These are phyloP conservation scores for Brachionus calyciflorus DNA, from an alignment of 1,140 invertebrate genomes.

Conservation along the genomic window DNA sequence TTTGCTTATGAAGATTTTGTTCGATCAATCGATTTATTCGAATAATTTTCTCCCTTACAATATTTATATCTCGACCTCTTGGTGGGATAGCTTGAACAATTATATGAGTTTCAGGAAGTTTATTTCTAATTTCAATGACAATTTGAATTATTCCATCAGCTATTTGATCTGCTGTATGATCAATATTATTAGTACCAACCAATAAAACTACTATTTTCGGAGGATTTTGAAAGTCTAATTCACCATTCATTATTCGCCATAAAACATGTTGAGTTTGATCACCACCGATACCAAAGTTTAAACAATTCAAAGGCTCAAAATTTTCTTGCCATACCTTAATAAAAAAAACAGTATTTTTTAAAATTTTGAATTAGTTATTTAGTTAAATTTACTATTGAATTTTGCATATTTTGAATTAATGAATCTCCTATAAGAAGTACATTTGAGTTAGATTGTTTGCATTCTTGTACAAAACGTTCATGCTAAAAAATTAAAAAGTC, in stretches of 20 bases:
- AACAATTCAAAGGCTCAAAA: conserved; percentile 79
- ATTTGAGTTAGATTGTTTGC: conserved; percentile 79
- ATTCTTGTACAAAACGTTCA: conserved; percentile 74
- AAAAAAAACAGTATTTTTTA: not conserved
- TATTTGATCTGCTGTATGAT: conserved; percentile 72
- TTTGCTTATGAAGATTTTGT: conserved; percentile 65
- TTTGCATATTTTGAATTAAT: conserved; percentile 72
- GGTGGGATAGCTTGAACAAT: conserved; percentile 77
- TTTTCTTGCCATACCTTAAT: conserved; percentile 74
- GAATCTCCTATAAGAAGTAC: conserved; percentile 86
- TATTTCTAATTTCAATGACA: conserved; percentile 70
- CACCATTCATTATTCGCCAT: conserved; percentile 82
- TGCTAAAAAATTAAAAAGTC: conserved; percentile 65
- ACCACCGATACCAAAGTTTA: conserved; percentile 83
- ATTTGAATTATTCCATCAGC: conserved; percentile 76
- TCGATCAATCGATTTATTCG: conserved; percentile 72
- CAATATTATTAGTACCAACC: conserved; percentile 81
- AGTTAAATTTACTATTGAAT: conserved; percentile 65
- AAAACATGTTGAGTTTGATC: conserved; percentile 82
- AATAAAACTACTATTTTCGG: conserved; percentile 76
- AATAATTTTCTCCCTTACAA: conserved; percentile 70
- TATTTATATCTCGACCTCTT: conserved; percentile 76
- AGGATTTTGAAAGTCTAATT: conserved; percentile 67
- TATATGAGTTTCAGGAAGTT: conserved; percentile 74
- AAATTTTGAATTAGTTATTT: not conserved